phyloP scores from a whole-genome alignment of 2,797 vertebrate species.

The Mormyrops attenuatus region DNA sequence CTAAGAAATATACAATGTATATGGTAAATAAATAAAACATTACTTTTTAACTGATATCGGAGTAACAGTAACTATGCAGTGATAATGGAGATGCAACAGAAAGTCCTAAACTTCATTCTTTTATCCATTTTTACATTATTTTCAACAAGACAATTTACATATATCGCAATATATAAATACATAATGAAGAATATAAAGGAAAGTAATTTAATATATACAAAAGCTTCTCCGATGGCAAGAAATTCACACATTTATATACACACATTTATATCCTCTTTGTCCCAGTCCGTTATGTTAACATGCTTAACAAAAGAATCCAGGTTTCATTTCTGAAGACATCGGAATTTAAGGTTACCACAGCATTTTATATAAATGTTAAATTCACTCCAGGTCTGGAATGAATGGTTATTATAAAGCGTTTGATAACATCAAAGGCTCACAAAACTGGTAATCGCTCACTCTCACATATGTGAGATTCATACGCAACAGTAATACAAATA shows the following conservation, averaged over 20 bases:
- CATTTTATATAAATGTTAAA: slow-evolving; percentile 5
- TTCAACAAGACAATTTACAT: background rate
- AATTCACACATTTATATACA: background rate
- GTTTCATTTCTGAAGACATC: background rate
- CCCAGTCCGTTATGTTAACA: background rate
- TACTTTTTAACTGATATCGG: background rate
- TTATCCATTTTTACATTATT: background rate
- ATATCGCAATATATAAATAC: slow-evolving; percentile 5
- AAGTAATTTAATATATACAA: slow-evolving; percentile 10
- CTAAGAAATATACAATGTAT: background rate
- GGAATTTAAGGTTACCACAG: slow-evolving; percentile 4
- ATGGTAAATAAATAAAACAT: background rate
- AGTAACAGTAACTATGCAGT: background rate
- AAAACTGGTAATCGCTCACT: background rate
- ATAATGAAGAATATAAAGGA: background rate
- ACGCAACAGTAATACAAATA: background rate
- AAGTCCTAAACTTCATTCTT: background rate
- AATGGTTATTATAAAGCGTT: background rate
- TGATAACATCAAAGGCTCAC: background rate
- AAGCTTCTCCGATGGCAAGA: background rate
- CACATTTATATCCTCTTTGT: background rate
- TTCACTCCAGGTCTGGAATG: slow-evolving; percentile 2
- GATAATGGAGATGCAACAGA: background rate
- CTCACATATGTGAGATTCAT: background rate
- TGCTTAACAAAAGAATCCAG: background rate